Evolutionary conservation across 2,888 invertebrate species (phyloP), one percentile per base, ranked within the genome.

Genomic region (Vesta saturnalis): DNA sequence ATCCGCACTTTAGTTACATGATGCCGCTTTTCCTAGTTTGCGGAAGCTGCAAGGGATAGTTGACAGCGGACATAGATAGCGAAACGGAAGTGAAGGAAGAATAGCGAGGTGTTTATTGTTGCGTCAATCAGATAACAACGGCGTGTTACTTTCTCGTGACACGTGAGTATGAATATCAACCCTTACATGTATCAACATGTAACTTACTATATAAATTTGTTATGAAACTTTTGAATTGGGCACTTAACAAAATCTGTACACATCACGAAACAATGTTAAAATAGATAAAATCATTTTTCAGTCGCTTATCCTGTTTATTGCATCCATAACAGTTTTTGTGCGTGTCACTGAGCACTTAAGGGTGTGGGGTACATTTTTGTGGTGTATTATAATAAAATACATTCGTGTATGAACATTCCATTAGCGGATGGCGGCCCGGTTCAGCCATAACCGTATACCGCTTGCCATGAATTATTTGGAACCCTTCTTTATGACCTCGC

Each of bases 61-160:
- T 74, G 74, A 72, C 74, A 72, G 70, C 71, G 74, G 72, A 73
- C 72, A 69, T 63, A 73, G 76, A 76, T 76, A 76, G 72, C 74
- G 67, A 55, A 68, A 72, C 76, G 75, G 76, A 76, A 74, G 71
- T 73, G 74, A 76, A 76, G 73, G 71, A 73, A 73, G 75, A 74
- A 73, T 73, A 75, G 71, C 74, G 75, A 76, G 74, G 75, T 76
- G 76, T 74, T 76, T 75, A 76, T 74, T 74, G 73, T 74, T 57
- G 64, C 62, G 71, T 69, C 72, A 67, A 70, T 70, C 70, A 70
- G 70, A 70, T 70, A 70, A 70, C 54, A 35, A 54, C 69, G 59
- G 60, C 65, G 61, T 69, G 69, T 69, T 66, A 62, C 66, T 63
- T 70, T 66, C 63, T 59, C 59, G 62, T 67, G 64, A 63, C 66